phyloP scores from a whole-genome alignment of 2,113 vertebrate species.

The Pseudorectes ferrugineus region DNA sequence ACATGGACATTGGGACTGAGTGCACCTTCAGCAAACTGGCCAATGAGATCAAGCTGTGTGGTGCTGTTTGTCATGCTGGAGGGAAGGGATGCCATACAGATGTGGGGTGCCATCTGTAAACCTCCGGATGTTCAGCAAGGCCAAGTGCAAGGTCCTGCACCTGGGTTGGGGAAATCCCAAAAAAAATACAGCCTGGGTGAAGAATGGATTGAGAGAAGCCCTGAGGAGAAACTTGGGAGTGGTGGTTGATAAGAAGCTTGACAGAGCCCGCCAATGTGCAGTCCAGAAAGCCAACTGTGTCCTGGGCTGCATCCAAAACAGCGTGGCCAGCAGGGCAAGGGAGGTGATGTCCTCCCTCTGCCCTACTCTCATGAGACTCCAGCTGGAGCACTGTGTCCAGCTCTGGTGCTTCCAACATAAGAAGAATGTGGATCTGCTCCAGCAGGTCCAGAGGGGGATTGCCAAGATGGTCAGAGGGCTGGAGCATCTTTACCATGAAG shows the following conservation, averaged over 20 bases:
- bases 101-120: background rate
- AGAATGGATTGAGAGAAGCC: background rate
- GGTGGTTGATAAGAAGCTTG: background rate
- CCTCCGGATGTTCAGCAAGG: rapidly evolving
- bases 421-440: background rate
- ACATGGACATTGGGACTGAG: background rate
- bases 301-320: background rate
- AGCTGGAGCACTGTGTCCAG: background rate
- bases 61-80: background rate
- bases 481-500: background rate
- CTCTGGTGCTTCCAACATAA: background rate
- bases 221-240: background rate
- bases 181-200: background rate
- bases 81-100: background rate
- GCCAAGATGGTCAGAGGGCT: background rate
- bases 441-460: background rate
- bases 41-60: rapidly evolving
- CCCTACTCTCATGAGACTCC: background rate
- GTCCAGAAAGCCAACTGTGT: background rate
- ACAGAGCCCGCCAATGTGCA: background rate
- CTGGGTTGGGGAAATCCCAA: background rate
- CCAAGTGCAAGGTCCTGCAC: background rate
- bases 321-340: background rate
- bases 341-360: background rate
- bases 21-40: background rate